phyloP scores from a whole-genome alignment of 2,113 vertebrate genomes.

The Paraplagusia blochii region DNA sequence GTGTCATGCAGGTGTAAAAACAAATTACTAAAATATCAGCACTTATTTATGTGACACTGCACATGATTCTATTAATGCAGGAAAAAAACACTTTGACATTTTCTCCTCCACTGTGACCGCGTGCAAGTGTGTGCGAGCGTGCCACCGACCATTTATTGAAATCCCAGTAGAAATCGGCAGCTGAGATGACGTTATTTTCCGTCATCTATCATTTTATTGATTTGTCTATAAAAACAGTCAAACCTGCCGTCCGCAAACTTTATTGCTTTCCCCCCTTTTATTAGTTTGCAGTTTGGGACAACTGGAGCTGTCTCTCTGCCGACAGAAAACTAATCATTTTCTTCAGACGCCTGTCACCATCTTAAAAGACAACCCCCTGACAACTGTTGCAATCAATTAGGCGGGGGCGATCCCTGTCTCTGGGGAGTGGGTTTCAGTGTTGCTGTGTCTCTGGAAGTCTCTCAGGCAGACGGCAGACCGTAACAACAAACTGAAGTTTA shows the following conservation, averaged over 20 bases:
- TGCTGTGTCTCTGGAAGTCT: conserved; percentile 20
- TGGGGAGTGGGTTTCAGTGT: conserved; percentile 21
- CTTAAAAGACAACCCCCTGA: conserved; percentile 71
- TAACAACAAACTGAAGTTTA: neutral
- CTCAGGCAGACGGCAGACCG: neutral
- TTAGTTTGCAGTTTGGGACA: conserved; percentile 77
- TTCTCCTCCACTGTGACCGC: no score
- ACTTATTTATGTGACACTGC: conserved; percentile 40
- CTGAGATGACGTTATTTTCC: conserved; percentile 70
- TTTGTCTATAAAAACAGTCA: conserved; percentile 77
- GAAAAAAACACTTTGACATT: conserved; percentile 23
- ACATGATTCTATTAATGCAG: conserved; percentile 33
- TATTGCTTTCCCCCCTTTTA: conserved; percentile 74
- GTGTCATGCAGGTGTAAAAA: conserved; percentile 13
- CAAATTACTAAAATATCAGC: conserved; percentile 31
- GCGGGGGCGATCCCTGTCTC: conserved; percentile 39
- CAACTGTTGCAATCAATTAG: conserved; percentile 75
- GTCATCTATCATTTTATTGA: conserved; percentile 78
- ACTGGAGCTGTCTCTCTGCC: conserved; percentile 68
- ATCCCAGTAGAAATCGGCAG: conserved; percentile 65
- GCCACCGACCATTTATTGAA: conserved; percentile 39
- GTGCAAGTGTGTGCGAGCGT: neutral
- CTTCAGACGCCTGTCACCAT: conserved; percentile 67
- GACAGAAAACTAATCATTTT: conserved; percentile 72
- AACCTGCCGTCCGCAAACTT: conserved; percentile 72